Evolutionary conservation across 1,140 invertebrate species (phyloP), one percentile per base, ranked within the genome.

Genomic region (Drosophila auraria): DNA sequence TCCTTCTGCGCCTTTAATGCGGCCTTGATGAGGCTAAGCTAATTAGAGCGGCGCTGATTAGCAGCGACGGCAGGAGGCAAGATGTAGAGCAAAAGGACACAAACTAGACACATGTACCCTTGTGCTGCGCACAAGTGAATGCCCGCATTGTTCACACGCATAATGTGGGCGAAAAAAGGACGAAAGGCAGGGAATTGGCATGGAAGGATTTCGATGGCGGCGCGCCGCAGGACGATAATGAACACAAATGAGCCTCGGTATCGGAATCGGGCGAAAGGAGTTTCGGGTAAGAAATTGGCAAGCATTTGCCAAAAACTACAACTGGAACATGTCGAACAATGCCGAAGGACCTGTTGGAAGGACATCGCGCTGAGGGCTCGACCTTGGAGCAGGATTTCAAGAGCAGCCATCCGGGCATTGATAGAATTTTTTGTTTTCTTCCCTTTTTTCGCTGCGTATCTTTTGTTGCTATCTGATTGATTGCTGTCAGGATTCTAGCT

Each of bases 381-480:
- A 86, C 82, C 82, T 86, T 86, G 82, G 75, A 63, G 83, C 83
- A 69, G 59, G 14, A 51, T 56, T 66, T 83, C 64, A 68, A 80
- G 63, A 83, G 66, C 83, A 79, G 57, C 20, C 68, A 77, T 25
- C 49, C 58, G 65, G 51, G 49, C 69, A 80, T 74, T 87, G 79
- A 87, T 76, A 82, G 60, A 87, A 83, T 79, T 87, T 54, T 45
- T 69, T 60, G 65, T 54, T 54, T 71, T 54, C 40, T 54, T 56
- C 56, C 59, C 36, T 45, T 60, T 68, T 71, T 25, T 20, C 57
- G 40, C 63, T 70, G 64, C 60, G 53, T 84, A 86, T 89, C 84
- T 89, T 58, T 90, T 89, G 84, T 90, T 89, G 79, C 81, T 75
- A 89, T 89, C 84, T 89, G 84, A 89, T 89, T 89, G 84, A 89